Conservation (phyloP, 2,797 vertebrate genomes). For the Rhyacichthys aspro region DNA sequence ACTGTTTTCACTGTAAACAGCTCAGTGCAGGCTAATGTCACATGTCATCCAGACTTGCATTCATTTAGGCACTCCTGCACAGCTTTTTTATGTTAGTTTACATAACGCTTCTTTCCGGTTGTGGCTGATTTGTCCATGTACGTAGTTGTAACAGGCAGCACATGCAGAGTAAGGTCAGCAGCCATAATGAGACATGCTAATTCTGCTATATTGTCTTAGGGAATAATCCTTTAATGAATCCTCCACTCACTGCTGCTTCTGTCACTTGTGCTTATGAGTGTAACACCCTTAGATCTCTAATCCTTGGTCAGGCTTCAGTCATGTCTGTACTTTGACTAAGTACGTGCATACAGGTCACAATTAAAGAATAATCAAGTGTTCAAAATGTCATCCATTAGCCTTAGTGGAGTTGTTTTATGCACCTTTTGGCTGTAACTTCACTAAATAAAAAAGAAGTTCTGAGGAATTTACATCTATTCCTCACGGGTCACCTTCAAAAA, state of each 20-base stretch:
- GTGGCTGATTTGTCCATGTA: conserved; percentile 7
- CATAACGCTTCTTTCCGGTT: conserved; percentile 3
- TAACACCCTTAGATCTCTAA: conserved; percentile 63
- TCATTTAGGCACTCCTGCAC: too few species aligned
- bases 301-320: conserved; percentile 51
- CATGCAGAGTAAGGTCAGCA: conserved; percentile 52
- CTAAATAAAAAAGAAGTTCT: too few species aligned
- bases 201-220: conserved; percentile 67
- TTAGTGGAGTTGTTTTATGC: conserved; percentile 13
- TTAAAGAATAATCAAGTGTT: too few species aligned
- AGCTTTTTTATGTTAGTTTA: conserved; percentile 23
- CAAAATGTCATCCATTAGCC: conserved; percentile 4
- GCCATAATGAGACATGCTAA: conserved; percentile 59
- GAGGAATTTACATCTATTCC: too few species aligned
- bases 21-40: conserved; percentile 41
- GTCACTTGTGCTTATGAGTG: conserved; percentile 51
- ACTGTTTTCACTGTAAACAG: conserved; percentile 67
- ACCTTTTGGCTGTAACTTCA: too few species aligned
- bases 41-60: conserved; percentile 26
- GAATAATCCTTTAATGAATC: conserved; percentile 67
- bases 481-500: background rate
- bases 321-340: conserved; percentile 26
- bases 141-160: conserved; percentile 25
- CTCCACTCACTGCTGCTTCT: conserved; percentile 49
- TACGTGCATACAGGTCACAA: conserved; percentile 18